Base-by-base conservation (phyloP, 1,140 invertebrate genomes). In the Hycleus phaleratus region DNA sequence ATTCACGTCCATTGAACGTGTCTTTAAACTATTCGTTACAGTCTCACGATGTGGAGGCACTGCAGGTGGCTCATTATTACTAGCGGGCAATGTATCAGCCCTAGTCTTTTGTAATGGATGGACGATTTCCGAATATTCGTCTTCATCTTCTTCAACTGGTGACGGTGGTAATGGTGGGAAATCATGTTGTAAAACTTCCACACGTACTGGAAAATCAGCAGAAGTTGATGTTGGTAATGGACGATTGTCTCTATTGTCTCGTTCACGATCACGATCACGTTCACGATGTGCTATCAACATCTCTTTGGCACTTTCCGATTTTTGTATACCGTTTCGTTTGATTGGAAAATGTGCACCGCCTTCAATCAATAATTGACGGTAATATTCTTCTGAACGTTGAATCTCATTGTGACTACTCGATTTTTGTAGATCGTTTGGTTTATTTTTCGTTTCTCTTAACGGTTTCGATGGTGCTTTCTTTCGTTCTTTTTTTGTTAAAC, bases 141-240 rank as follows among this genome's bases (percentile, higher is more conserved):
- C 85, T 62, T 85, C 84, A 49, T 85, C 84, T 70, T 88, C 86
- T 69, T 87, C 85, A 0, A 88, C 85, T 2, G 86, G 86, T 0
- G 85, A 87, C 2, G 86, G 84, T 6, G 88, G 88, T 40, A 90
- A 71, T 26, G 88, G 87, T n/a, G 87, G 87, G 60, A 90, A 89
- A 58, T 87, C 87, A 39, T 75, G 74, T 26, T 75, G 73, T 10
- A 81, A 59, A 25, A 80, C 76, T 51, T 80, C 79, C 0, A 79
- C 78, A 58, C 74, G 76, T 3, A 79, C 77, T 68, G 83, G 76
- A 3, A 77, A 81, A 49, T 79, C 79, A 0, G 77, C 79, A 9
- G 78, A 79, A 58, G 75, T 77, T n/a, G 79, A 80, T 58, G 75
- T 77, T 10, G 78, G 77, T 26, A 80, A 62, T 10, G 77, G 75